Evolutionary conservation across 1,140 invertebrate species (phyloP).

Genomic region (Drosophila paulistorum): DNA sequence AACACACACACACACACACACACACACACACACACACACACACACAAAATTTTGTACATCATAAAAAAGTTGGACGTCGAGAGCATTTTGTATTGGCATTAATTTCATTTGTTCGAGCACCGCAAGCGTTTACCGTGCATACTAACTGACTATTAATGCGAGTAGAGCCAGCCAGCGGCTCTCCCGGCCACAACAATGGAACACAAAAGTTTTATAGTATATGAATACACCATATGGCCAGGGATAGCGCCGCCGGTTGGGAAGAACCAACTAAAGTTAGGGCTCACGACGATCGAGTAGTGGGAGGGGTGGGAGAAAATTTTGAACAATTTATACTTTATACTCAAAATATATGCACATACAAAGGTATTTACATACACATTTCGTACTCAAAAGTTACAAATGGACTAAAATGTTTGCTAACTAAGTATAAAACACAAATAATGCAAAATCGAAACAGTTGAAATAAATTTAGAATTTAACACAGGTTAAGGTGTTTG

Average conservation of each 20-base stretch:
- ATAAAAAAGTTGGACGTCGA: conserved; percentile 50
- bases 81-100: conserved; percentile 44
- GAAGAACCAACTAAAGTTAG: neutral
- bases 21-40: conserved; percentile 18
- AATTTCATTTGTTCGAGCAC: conserved; percentile 38
- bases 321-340: neutral
- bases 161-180: conserved; percentile 4
- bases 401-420: neutral
- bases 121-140: conserved; percentile 60
- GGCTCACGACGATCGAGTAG: no score
- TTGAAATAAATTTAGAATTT: neutral
- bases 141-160: conserved; percentile 72
- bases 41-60: conserved; percentile 53
- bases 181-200: conserved; percentile 5
- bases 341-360: no score
- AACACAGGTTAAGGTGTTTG: neutral
- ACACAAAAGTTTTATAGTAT: conserved; percentile 16
- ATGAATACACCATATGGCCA: conserved; percentile 7
- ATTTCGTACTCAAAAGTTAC: neutral
- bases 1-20: neutral
- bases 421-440: neutral
- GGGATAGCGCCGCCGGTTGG: neutral
- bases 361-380: neutral
- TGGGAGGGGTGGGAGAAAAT: neutral
- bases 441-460: neutral